Evolutionary conservation across 2,888 invertebrate genomes (phyloP), one percentile per base, ranked within the genome.

Genomic region (Autographa pulchrina): DNA sequence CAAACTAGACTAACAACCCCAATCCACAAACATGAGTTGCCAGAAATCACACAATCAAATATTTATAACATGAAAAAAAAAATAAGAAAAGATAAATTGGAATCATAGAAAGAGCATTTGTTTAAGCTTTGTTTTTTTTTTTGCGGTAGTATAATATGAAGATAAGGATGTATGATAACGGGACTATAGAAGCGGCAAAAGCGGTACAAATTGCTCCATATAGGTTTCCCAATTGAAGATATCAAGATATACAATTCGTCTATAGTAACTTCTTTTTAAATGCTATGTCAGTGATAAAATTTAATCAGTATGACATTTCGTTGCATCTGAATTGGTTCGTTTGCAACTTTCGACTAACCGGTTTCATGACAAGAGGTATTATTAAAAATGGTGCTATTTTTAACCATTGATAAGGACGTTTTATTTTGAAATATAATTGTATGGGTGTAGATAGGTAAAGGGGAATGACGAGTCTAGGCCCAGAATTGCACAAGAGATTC

Each of bases 271-370:
- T 18, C 11, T 32, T 18, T 13, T 38, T 11, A 32, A 38, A 20
- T 71, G 43, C 54, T 54, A 54, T 60, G 31, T 20, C 62, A 75
- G 71, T 43, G 75, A 66, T 75, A 72, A 35, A 61, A 52, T 65
- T 38, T 54, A 65, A 77, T 75, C 67, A 72, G 20, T 25, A 13
- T 25, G 38, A 63, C 43, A 58, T 65, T 52, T 32, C 41, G 32
- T 13, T 64, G 56, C 56, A 64, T 66, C 56, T 64, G 56, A 48
- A 64, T 66, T 48, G 25, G 61, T 58, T 32, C 31, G 54, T 68
- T 72, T 16, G 18, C 31, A 32, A 62, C 75, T 77, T 75, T 68
- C 75, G 54, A 58, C 31, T 16, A 38, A 32, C 32, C 61, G n/a
- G 43, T 62, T 14, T n/a, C 38, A 56, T 54, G 18, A 11, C 25